These are phyloP conservation scores for Hydropsyche tenuis DNA, from an alignment of 1,140 invertebrate species.

Conservation along the genomic window DNA sequence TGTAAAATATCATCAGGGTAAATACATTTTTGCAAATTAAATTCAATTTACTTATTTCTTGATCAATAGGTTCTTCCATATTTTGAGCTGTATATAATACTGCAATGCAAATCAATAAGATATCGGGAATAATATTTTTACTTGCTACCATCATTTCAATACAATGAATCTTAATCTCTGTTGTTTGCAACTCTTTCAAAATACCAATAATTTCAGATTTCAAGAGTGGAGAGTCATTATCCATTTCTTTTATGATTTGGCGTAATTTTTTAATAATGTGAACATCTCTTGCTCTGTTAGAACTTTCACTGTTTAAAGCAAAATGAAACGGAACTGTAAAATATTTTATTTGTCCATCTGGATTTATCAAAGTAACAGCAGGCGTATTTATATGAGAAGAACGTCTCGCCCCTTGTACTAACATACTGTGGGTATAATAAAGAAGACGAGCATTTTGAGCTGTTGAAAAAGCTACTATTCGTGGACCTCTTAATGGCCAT, in stretches of 20 bases:
- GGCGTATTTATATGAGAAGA: constrained; percentile 62
- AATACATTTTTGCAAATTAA: constrained; percentile 51
- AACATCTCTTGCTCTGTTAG: constrained; percentile 83
- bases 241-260: constrained; percentile 65
- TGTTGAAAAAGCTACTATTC: constrained; percentile 89
- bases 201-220: constrained; percentile 61
- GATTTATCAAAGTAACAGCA: constrained; percentile 80
- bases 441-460: constrained; percentile 81
- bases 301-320: constrained; percentile 85
- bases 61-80: constrained; percentile 42
- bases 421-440: constrained; percentile 61
- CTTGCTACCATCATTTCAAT: constrained; percentile 73
- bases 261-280: constrained; percentile 84
- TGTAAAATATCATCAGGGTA: constrained; percentile 39
- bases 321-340: constrained; percentile 90
- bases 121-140: constrained; percentile 66
- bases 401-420: constrained; percentile 62
- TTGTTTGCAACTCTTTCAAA: constrained; percentile 74
- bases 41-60: constrained; percentile 48
- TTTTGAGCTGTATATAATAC: constrained; percentile 57
- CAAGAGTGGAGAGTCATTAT: constrained; percentile 59
- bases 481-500: constrained; percentile 84
- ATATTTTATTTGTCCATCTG: constrained; percentile 80
- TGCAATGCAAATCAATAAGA: constrained; percentile 62
- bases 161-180: constrained; percentile 73